These are phyloP conservation scores for Nipponacmea schrenckii DNA, from an alignment of 2,888 invertebrate species.

Conservation along the genomic window DNA sequence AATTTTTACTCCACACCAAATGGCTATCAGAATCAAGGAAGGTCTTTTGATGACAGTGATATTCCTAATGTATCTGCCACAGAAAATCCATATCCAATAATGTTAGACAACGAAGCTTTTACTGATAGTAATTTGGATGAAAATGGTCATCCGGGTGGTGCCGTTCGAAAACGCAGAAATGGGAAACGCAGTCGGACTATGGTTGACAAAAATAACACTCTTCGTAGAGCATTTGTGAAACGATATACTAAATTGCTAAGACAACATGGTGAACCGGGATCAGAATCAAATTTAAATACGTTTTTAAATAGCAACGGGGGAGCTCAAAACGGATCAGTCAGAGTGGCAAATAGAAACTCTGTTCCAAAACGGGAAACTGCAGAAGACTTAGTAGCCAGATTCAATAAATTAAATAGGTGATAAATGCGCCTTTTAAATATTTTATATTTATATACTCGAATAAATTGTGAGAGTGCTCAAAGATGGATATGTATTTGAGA, in stretches of 20 bases:
- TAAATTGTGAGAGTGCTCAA: no score
- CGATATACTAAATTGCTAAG: slow-evolving; percentile 46
- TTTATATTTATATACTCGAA: no score
- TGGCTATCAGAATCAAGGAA: slow-evolving; percentile 14
- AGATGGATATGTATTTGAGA: no score
- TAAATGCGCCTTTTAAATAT: neutral
- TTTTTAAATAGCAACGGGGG: slow-evolving; percentile 20
- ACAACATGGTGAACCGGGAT: slow-evolving; percentile 37
- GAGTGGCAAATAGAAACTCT: slow-evolving; percentile 22
- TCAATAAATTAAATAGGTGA: slow-evolving; percentile 43
- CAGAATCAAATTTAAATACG: slow-evolving; percentile 25
- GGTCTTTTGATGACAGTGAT: slow-evolving; percentile 29
- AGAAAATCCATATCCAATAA: slow-evolving; percentile 30
- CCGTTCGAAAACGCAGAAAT: slow-evolving; percentile 16
- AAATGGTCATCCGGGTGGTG: slow-evolving; percentile 14
- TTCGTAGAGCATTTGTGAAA: slow-evolving; percentile 54
- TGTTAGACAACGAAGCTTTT: slow-evolving; percentile 37
- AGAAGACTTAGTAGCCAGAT: slow-evolving; percentile 38
- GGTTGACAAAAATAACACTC: slow-evolving; percentile 50
- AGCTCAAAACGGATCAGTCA: neutral
- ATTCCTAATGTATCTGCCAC: slow-evolving; percentile 20
- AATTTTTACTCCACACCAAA: slow-evolving; percentile 16
- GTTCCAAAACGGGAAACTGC: slow-evolving; percentile 29
- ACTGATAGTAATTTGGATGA: neutral
- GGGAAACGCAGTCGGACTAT: slow-evolving; percentile 29